phyloP scores from a whole-genome alignment of 2,888 invertebrate genomes.

The Cheilosia grossa region DNA sequence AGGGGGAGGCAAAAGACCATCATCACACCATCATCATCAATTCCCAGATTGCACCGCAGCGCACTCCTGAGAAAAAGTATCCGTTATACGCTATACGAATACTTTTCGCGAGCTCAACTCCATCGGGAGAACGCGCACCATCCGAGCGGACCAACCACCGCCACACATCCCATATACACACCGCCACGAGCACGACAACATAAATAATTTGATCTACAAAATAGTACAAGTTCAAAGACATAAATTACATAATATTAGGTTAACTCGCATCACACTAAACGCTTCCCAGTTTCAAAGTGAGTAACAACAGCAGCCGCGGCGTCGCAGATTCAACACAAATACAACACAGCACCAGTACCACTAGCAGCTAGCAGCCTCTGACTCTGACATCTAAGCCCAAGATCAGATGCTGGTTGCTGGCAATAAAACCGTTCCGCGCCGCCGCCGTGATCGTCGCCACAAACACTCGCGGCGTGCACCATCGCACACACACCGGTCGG shows the following conservation, averaged over 20 bases:
- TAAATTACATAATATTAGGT: constrained; percentile 75
- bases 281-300: constrained; percentile 65
- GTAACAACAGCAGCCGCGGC: constrained; percentile 44
- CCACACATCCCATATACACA: constrained; percentile 51
- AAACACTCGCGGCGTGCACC: constrained; percentile 35
- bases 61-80: constrained; percentile 20
- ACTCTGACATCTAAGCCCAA: constrained; percentile 63
- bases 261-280: constrained; percentile 74
- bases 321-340: constrained; percentile 15
- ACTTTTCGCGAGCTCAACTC: constrained; percentile 29
- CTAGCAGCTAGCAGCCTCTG: background rate
- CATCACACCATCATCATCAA: constrained; percentile 70
- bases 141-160: constrained; percentile 39
- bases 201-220: constrained; percentile 75
- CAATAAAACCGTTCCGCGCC: constrained; percentile 25
- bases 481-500: constrained; percentile 42
- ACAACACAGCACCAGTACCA: constrained; percentile 47
- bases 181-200: constrained; percentile 67
- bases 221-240: constrained; percentile 75
- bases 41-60: constrained; percentile 61
- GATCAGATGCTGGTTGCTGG: constrained; percentile 70
- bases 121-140: constrained; percentile 58
- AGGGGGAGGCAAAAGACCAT: constrained; percentile 51
- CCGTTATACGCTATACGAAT: constrained; percentile 46
- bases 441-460: constrained; percentile 29